Evolutionary conservation across 2,797 vertebrate genomes (phyloP).

Genomic region (Phrynocephalus forsythii): DNA sequence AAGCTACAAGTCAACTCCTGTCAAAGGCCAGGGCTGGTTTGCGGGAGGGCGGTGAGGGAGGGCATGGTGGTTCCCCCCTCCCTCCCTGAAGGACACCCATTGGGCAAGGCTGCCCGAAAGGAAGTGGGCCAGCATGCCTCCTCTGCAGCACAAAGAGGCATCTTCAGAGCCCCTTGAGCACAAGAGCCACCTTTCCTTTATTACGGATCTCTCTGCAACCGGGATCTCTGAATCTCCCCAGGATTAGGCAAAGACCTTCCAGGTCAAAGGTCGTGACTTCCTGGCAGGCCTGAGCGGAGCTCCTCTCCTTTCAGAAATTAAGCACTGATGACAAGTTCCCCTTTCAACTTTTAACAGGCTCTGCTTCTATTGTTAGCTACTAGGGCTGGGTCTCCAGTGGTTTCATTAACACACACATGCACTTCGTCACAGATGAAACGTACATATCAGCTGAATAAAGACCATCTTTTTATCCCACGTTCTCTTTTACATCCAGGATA

Average conservation of each 20-base stretch:
- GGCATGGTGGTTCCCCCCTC: too few relatives aligned
- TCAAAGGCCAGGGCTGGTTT: too few relatives aligned
- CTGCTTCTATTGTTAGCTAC: neutral
- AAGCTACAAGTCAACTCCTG: neutral
- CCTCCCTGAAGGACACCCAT: neutral
- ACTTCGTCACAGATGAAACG: neutral
- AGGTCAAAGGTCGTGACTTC: constrained; percentile 26
- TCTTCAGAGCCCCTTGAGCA: neutral
- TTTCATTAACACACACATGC: neutral
- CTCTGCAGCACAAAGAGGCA: neutral
- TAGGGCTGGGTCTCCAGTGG: neutral
- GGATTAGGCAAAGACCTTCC: constrained; percentile 19
- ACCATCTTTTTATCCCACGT: neutral
- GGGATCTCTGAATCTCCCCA: neutral
- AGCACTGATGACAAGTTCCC: constrained; percentile 8
- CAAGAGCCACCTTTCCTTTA: neutral
- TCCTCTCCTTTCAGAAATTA: constrained; percentile 22
- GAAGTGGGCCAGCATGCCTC: neutral
- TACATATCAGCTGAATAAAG: neutral
- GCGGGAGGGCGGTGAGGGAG: too few relatives aligned
- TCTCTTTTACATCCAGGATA: neutral
- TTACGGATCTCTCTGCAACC: neutral
- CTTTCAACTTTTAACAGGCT: neutral
- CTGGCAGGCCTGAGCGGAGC: neutral
- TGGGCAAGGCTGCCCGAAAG: neutral